A percentile compares a stretch with the other conserved stretches of the same genome.
Conservation (phyloP, 2,797 vertebrate species). For the Bovichtus variegatus region DNA sequence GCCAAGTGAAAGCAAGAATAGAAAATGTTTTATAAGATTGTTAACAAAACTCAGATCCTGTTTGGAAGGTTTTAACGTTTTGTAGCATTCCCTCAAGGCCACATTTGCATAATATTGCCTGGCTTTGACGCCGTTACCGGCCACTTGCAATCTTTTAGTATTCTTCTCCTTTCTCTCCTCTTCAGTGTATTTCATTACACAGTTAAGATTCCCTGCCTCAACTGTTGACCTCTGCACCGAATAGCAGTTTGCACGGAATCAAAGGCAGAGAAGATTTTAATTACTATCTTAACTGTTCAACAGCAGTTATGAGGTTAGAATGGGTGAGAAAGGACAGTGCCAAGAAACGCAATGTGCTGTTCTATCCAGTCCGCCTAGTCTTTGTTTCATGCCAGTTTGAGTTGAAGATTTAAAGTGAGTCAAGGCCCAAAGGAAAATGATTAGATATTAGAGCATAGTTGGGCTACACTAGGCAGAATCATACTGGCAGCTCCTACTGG, state of each 20-base stretch:
- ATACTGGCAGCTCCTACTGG: conserved; percentile 31
- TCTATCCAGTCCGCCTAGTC: conserved; percentile 26
- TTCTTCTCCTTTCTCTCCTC: conserved; percentile 3
- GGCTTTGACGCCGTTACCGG: neutral
- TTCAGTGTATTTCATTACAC: conserved; percentile 46
- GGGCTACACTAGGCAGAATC: conserved; percentile 1
- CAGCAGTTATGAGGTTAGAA: conserved; percentile 50
- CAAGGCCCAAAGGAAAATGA: conserved; percentile 47
- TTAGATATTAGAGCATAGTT: conserved; percentile 39
- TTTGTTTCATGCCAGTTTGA: conserved; percentile 58
- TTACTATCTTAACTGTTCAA: conserved; percentile 58
- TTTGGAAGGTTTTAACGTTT: neutral
- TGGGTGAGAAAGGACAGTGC: conserved; percentile 29
- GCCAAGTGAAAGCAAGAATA: neutral
- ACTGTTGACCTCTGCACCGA: conserved; percentile 67
- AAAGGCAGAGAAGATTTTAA: conserved; percentile 74
- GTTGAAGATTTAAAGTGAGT: conserved; percentile 57
- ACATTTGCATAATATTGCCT: conserved; percentile 2
- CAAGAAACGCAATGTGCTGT: conserved; percentile 55
- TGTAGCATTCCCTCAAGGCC: neutral
- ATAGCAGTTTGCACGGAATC: conserved; percentile 61
- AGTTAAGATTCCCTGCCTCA: conserved; percentile 68
- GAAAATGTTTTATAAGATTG: neutral
- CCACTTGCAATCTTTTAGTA: conserved; percentile 27
- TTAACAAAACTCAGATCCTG: neutral